These are phyloP conservation scores for Mythimna ferrago DNA, from an alignment of 2,888 invertebrate genomes.

Conservation along the genomic window DNA sequence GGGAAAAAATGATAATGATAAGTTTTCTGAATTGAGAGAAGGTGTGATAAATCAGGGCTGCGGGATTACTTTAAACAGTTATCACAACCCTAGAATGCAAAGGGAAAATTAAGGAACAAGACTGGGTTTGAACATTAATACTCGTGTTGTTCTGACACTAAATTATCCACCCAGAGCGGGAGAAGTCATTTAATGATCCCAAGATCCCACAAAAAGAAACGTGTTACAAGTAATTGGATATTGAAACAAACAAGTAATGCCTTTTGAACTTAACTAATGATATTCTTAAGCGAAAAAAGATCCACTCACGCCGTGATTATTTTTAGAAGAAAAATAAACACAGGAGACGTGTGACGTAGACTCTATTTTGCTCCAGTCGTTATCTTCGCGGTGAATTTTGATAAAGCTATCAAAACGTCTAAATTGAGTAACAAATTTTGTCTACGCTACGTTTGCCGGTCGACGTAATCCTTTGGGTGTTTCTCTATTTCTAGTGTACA, in stretches of 20 bases:
- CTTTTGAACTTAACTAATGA: conserved; percentile 5
- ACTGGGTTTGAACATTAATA: too few relatives aligned
- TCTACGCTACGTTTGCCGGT: conserved; percentile 28
- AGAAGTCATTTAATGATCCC: too few relatives aligned
- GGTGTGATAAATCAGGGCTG: too few relatives aligned
- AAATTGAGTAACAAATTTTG: conserved; percentile 40
- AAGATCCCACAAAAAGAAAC: too few relatives aligned
- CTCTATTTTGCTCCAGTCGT: conserved; percentile 9
- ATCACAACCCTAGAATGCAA: too few relatives aligned
- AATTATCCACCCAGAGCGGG: too few relatives aligned
- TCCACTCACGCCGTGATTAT: too few relatives aligned
- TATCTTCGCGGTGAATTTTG: conserved; percentile 27
- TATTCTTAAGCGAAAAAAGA: conserved; percentile 6
- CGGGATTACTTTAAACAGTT: too few relatives aligned
- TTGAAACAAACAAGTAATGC: not conserved
- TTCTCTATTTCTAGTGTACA: conserved; percentile 14
- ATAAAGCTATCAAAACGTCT: conserved; percentile 29
- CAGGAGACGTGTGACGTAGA: conserved; percentile 14
- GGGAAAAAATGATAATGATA: too few relatives aligned
- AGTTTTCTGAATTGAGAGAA: too few relatives aligned
- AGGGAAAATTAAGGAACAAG: too few relatives aligned
- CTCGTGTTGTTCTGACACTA: too few relatives aligned
- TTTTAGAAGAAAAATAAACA: conserved; percentile 14
- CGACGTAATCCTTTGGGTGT: conserved; percentile 17
- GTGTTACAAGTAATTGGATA: not conserved